These are phyloP conservation scores for Megaceryle maxima DNA, from an alignment of 2,113 vertebrate genomes.

Conservation along the genomic window DNA sequence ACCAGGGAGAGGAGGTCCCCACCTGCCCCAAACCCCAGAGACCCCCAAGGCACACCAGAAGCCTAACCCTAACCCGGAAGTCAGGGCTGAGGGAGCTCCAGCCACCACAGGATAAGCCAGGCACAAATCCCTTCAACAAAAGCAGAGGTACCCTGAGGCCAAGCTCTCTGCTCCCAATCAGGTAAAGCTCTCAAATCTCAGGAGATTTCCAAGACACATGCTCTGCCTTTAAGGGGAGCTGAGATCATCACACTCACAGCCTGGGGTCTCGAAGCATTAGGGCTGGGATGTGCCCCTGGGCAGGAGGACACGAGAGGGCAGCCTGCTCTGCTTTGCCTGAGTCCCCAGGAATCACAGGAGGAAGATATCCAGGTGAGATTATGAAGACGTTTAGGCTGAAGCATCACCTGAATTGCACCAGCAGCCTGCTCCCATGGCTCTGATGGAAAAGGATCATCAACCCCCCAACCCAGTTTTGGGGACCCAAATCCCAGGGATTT, in stretches of 20 bases:
- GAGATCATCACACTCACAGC: neutral
- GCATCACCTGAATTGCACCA: rapidly evolving
- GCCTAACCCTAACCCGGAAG: rapidly evolving
- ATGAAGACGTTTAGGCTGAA: neutral
- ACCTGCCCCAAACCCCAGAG: neutral
- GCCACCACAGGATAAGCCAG: neutral
- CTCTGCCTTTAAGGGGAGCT: neutral
- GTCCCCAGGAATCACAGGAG: rapidly evolving
- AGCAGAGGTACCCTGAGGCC: neutral
- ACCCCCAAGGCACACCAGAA: neutral
- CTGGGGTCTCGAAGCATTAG: rapidly evolving
- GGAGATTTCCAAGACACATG: neutral
- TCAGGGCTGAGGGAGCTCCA: neutral
- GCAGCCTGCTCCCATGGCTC: neutral
- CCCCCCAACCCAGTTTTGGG: rapidly evolving
- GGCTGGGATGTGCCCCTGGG: neutral
- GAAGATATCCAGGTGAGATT: neutral
- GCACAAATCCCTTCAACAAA: neutral
- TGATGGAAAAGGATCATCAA: neutral
- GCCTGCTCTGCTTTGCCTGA: neutral
- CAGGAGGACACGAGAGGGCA: rapidly evolving
- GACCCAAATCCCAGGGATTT: neutral
- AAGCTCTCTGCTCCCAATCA: rapidly evolving
- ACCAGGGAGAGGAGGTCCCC: neutral
- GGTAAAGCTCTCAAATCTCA: neutral